Conservation (phyloP, 2,113 vertebrate species). For the Eidolon helvum region DNA sequence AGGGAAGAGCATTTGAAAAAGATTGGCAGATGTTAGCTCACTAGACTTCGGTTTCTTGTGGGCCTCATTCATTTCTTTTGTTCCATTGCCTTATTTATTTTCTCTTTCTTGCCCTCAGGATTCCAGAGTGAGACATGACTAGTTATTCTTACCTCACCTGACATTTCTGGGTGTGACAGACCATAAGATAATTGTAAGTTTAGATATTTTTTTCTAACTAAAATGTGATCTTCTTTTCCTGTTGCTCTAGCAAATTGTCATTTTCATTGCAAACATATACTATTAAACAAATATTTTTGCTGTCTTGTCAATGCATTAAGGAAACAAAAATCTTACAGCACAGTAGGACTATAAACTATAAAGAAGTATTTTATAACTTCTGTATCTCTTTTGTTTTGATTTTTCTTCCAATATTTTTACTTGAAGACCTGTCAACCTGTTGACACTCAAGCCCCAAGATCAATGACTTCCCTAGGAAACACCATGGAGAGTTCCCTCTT, state of each 20-base stretch:
- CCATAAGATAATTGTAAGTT: neutral
- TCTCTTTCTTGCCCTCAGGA: neutral
- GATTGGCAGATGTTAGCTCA: neutral
- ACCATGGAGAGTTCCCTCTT: neutral
- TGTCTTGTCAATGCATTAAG: constrained; percentile 78
- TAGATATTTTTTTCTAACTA: constrained; percentile 15
- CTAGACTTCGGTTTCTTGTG: neutral
- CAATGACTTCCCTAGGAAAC: neutral
- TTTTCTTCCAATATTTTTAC: neutral
- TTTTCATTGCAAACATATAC: constrained; percentile 76
- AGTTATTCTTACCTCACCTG: neutral
- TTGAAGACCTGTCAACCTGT: neutral
- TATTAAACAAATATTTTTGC: constrained; percentile 75
- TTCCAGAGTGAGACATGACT: neutral
- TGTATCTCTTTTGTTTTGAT: neutral
- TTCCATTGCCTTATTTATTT: neutral
- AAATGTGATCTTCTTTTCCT: constrained; percentile 56
- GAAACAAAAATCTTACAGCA: constrained; percentile 76
- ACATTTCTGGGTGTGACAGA: constrained; percentile 16
- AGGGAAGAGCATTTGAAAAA: neutral
- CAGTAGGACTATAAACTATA: neutral
- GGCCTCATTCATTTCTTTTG: neutral
- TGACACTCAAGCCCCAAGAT: neutral
- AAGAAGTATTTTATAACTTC: constrained; percentile 7
- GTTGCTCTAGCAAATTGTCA: constrained; percentile 75